Evolutionary conservation across 2,113 vertebrate genomes (phyloP).

Genomic region (Glaucidium brasilianum): DNA sequence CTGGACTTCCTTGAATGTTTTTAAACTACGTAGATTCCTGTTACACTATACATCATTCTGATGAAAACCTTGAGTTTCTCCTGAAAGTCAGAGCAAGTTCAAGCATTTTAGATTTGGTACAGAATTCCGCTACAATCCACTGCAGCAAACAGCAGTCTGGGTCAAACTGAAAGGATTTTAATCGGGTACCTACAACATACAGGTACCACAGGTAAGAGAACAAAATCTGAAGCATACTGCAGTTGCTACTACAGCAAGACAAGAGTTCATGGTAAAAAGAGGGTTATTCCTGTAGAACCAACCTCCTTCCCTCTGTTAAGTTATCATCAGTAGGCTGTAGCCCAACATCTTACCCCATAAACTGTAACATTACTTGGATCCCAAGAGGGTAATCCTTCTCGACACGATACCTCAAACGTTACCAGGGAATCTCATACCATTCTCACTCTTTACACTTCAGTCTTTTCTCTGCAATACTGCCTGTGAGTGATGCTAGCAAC

Average conservation of each 20-base stretch:
- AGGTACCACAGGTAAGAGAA: background rate
- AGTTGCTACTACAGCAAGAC: background rate
- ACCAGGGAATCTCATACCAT: background rate
- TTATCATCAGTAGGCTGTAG: background rate
- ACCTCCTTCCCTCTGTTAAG: background rate
- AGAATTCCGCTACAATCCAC: background rate
- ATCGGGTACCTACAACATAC: background rate
- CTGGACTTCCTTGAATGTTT: background rate
- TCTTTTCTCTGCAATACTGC: background rate
- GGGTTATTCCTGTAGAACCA: background rate
- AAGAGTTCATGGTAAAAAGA: background rate
- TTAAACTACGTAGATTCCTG: background rate
- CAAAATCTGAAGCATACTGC: background rate
- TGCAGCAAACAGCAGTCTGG: background rate
- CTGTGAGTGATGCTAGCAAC: background rate
- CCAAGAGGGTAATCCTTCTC: background rate
- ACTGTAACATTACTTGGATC: background rate
- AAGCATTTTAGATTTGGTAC: background rate
- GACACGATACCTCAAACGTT: fast-evolving
- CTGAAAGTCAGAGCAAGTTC: background rate
- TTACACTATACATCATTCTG: background rate
- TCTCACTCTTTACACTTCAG: fast-evolving
- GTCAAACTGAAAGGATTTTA: background rate
- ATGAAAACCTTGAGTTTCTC: background rate
- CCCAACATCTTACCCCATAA: background rate